Percentiles rank a stretch among this genome's conserved stretches.
These are phyloP conservation scores for Pterobdella sp. DNA, from an alignment of 2,888 invertebrate species.

Conservation along the genomic window DNA sequence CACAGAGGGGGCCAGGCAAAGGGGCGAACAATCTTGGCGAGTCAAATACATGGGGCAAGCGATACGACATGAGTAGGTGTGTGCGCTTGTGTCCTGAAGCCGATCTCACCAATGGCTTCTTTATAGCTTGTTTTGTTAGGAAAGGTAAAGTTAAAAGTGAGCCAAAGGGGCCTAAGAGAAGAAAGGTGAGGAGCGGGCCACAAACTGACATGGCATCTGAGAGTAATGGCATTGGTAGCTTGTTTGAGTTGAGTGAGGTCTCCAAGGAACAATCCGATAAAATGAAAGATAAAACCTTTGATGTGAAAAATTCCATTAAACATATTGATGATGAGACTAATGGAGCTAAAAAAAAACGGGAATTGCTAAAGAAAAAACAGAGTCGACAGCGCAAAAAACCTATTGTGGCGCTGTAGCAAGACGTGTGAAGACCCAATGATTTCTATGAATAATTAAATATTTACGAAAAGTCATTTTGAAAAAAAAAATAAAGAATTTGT, in stretches of 20 bases:
- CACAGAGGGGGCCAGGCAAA: constrained; percentile 40
- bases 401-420: neutral
- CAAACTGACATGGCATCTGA: neutral
- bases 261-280: neutral
- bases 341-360: neutral
- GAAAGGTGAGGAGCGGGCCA: neutral
- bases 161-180: neutral
- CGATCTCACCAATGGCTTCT: constrained; percentile 86
- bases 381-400: neutral
- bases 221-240: neutral
- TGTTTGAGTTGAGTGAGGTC: neutral
- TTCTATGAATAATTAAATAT: too few species aligned
- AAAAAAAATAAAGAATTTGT: too few species aligned
- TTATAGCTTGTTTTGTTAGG: constrained; percentile 61
- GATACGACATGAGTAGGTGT: constrained; percentile 54
- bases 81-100: constrained; percentile 67
- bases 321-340: neutral
- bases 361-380: neutral
- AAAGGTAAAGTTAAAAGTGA: neutral
- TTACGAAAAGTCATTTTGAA: too few species aligned
- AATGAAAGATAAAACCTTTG: neutral
- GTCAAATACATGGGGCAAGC: too few species aligned
- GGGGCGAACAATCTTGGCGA: neutral
- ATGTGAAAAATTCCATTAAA: neutral
- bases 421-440: too few species aligned